These are phyloP conservation scores for Antheraea mylitta DNA, from an alignment of 1,140 invertebrate species.

Conservation along the genomic window DNA sequence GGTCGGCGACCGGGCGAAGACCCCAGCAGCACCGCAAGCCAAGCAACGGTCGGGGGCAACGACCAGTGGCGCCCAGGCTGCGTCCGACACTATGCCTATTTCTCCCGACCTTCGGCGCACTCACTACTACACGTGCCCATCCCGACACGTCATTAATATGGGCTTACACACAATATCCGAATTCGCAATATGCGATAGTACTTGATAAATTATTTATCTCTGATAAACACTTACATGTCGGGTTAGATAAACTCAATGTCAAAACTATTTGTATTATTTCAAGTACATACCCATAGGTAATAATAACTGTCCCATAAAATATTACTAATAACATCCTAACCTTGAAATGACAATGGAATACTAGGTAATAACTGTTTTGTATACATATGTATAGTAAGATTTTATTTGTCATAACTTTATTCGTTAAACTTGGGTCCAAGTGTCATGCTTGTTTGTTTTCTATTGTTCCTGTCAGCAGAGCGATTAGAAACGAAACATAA, in stretches of 20 bases:
- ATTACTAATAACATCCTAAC: conserved; percentile 24
- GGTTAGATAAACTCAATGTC: conserved; percentile 10
- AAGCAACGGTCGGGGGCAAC: conserved; percentile 75
- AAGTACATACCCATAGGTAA: conserved; percentile 1
- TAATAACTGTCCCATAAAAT: conserved; percentile 16
- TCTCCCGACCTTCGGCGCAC: conserved; percentile 51
- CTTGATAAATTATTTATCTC: conserved; percentile 6
- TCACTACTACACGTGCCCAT: conserved; percentile 40
- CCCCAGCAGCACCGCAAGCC: conserved; percentile 70
- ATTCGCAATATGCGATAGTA: conserved; percentile 14
- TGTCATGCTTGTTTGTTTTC: conserved; percentile 27
- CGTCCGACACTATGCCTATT: conserved; percentile 48
- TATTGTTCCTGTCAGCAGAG: conserved; percentile 26
- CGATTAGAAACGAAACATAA: conserved; percentile 41
- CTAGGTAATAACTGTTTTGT: neutral
- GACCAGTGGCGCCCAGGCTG: conserved; percentile 53
- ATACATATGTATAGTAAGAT: conserved; percentile 24
- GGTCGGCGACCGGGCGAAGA: conserved; percentile 76
- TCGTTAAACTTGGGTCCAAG: conserved; percentile 33
- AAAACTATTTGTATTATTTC: conserved; percentile 7
- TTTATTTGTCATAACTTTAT: conserved; percentile 50
- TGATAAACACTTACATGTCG: conserved; percentile 10
- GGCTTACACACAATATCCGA: neutral
- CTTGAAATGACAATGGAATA: conserved; percentile 33
- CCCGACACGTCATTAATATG: conserved; percentile 13